Base-by-base conservation (phyloP, 2,888 invertebrate genomes). In the Celastrina argiolus region DNA sequence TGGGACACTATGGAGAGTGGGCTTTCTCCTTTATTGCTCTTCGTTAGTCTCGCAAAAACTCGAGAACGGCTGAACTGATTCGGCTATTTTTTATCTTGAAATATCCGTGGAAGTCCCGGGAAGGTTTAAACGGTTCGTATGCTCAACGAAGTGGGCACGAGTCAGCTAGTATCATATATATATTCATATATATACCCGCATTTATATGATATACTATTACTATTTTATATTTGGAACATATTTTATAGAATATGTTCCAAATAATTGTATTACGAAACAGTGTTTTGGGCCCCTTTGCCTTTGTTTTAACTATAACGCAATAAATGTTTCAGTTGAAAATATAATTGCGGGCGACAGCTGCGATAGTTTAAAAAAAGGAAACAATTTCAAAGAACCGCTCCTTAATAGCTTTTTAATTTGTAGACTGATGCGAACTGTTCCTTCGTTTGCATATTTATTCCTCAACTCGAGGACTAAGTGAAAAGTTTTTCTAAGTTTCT, bases 401-500 rank as follows among this genome's bases (percentile, higher is more conserved):
- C 51, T 36, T 51, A 51, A 51, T 51, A 51, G 51, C 51, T 51
- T 51, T 51, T 26, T 51, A 51, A 51, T 51, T 51, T 51, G 51
- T 51, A 26, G 51, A 51, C 51, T 22, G 26, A 51, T 22, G 51
- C 22, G 51, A 58, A 58, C 31, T 58, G 16, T 16, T 31, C 58
- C 58, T 31, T 31, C 56, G 31, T 58, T 58, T 31, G 58, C 58
- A 58, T 58, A 58, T 58, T 58, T 58, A 58, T 58, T 58, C 31
- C 31, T 31, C 58, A 58, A 58, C 31, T 58, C 58, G 31, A 31
- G 58, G 31, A 58, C 58, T 58, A 58, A 58, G 58, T 58, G 58
- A 58, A 58, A 58, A 58, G 58, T 58, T 58, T 31, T 58, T 58
- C 58, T 58, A 58, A 58, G 58, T 58, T 58, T 56, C 22, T 58